Evolutionary conservation across 2,888 invertebrate genomes (phyloP), one percentile per base, ranked within the genome.

Genomic region (Aethes cnicana): DNA sequence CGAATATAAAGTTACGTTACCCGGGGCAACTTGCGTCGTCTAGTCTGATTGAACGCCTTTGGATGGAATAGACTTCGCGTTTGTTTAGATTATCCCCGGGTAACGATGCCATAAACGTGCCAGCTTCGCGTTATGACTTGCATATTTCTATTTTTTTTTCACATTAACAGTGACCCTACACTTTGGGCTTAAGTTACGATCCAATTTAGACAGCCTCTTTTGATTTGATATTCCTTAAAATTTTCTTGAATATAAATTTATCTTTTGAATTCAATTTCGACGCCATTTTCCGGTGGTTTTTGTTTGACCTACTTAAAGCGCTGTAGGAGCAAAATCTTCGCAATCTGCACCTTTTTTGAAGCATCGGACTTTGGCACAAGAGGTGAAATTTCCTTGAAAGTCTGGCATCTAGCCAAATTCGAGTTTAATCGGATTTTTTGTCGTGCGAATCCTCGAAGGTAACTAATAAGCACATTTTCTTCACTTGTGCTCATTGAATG

Each of bases 1-100:
- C 74, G 72, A 74, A 81, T 81, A 81, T 77, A 80, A 81, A 84
- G 77, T 81, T 74, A 73, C 74, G 69, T 69, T 67, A 63, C 61
- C 59, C 37, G 23, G 47, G 33, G 37, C 44, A 56, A 68, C 69
- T 66, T 61, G 66, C 68, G 66, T 49, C 56, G 69, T 66, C 70
- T 70, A 76, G 69, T 74, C 73, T 77, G 75, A 77, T 77, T 74
- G 76, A 79, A 71, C 68, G 74, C 62, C 70, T 70, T 72, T 58
- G 66, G 63, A 68, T 67, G 65, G 69, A 66, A 72, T 72, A 71
- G 69, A 72, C 67, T 68, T 66, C 69, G 61, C 74, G 70, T 81
- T 77, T 74, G 69, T 79, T 74, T 70, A 72, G 74, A 76, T 79
- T 74, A 78, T 77, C 76, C 71, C 55, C 55, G 56, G 53, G 68